A percentile compares a stretch with the other conserved stretches of the same genome.
phyloP scores from a whole-genome alignment of 2,797 vertebrate species.

The Brachymystax lenok region DNA sequence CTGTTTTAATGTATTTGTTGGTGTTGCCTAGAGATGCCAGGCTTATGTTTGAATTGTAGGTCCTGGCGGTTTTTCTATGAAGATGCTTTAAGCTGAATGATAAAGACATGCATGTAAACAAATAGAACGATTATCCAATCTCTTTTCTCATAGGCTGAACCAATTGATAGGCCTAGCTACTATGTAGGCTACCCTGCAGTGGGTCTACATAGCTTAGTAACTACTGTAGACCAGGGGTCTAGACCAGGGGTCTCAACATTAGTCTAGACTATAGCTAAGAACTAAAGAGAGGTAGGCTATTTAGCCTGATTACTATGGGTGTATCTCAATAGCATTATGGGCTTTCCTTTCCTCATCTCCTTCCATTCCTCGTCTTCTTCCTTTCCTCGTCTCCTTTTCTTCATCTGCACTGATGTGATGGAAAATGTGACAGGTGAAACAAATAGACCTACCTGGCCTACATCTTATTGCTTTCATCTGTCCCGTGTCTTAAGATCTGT shows the following conservation, averaged over 20 bases:
- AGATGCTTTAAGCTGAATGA: conserved; percentile 33
- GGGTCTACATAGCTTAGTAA: conserved; percentile 16
- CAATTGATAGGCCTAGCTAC: neutral
- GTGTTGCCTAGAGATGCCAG: conserved; percentile 54
- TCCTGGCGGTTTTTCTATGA: conserved; percentile 32
- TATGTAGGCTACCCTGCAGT: too few species aligned
- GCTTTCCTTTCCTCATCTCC: too few species aligned
- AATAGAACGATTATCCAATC: conserved; percentile 31
- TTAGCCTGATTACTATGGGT: too few species aligned
- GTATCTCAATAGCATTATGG: too few species aligned
- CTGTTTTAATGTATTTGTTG: conserved; percentile 61
- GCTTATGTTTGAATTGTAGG: conserved; percentile 52
- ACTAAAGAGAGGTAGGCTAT: too few species aligned
- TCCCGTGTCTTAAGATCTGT: neutral
- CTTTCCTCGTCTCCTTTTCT: neutral
- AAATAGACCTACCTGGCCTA: neutral
- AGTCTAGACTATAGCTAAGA: too few species aligned
- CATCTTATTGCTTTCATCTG: neutral
- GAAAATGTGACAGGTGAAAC: neutral
- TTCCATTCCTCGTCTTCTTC: neutral
- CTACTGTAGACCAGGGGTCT: conserved; percentile 9
- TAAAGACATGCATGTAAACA: conserved; percentile 41
- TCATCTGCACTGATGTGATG: neutral
- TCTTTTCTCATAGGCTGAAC: conserved; percentile 23
- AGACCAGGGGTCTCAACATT: too few species aligned